A percentile compares a stretch with the other conserved stretches of the same genome.
Evolutionary conservation across 2,888 invertebrate genomes (phyloP).

Genomic region (Drosophila mettleri): DNA sequence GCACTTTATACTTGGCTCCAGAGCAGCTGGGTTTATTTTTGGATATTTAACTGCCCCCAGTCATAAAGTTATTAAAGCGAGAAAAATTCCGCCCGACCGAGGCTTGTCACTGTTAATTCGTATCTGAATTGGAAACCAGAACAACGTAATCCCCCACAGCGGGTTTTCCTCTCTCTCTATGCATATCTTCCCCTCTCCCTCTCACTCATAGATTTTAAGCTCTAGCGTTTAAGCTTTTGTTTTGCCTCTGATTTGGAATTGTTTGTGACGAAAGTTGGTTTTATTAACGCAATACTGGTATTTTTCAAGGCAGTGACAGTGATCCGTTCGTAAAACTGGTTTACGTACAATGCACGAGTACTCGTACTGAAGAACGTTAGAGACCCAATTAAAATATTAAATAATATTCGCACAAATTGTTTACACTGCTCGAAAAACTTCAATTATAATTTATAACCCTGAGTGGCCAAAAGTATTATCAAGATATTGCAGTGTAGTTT

Average conservation of each 20-base stretch:
- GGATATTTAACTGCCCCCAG: conserved; percentile 46
- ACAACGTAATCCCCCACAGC: conserved; percentile 35
- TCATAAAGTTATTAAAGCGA: conserved; percentile 21
- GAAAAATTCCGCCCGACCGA: conserved; percentile 19
- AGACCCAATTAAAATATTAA: conserved; percentile 34
- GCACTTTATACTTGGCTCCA: conserved; percentile 60
- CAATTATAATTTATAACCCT: background rate
- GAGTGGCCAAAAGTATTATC: background rate
- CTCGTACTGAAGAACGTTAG: conserved; percentile 44
- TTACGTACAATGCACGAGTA: conserved; percentile 22
- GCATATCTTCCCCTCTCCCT: background rate
- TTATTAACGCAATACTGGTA: conserved; percentile 44
- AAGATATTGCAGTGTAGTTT: background rate
- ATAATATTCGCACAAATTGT: conserved; percentile 15
- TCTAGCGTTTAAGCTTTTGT: conserved; percentile 37
- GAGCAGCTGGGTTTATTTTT: conserved; percentile 53
- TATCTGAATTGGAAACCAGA: conserved; percentile 43
- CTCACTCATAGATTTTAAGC: background rate
- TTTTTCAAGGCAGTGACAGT: conserved; percentile 43
- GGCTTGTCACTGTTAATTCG: conserved; percentile 46
- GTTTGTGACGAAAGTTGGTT: conserved; percentile 25
- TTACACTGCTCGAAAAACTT: conserved; percentile 6
- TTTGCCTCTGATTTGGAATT: conserved; percentile 27
- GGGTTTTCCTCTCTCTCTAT: conserved; percentile 1
- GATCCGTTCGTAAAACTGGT: conserved; percentile 49